phyloP scores from a whole-genome alignment of 2,797 vertebrate genomes.

The Typhlichthys subterraneus region DNA sequence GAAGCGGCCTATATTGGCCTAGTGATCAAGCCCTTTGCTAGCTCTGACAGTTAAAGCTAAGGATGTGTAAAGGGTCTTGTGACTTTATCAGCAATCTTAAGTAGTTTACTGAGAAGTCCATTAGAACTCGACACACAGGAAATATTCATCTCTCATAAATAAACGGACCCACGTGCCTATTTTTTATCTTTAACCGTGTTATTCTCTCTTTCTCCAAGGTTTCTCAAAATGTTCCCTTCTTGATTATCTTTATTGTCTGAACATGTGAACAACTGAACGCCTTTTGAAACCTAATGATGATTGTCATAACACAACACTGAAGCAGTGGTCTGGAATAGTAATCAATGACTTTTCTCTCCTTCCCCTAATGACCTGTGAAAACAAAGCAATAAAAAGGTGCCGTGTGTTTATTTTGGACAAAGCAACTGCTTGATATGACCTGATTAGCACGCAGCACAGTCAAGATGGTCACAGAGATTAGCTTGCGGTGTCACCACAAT shows the following conservation, averaged over 20 bases:
- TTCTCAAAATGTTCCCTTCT: constrained; percentile 33
- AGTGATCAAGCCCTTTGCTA: constrained; percentile 13
- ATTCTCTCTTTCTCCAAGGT: constrained; percentile 5
- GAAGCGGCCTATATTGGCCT: constrained; percentile 2
- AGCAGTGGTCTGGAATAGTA: constrained; percentile 74
- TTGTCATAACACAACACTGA: constrained; percentile 76
- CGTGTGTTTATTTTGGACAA: constrained; percentile 78
- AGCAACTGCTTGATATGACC: constrained; percentile 70
- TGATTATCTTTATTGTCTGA: constrained; percentile 66
- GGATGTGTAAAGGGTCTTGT: constrained; percentile 10
- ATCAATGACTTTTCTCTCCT: constrained; percentile 73
- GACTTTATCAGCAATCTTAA: constrained; percentile 5
- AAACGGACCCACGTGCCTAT: constrained; percentile 17
- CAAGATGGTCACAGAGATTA: constrained; percentile 48
- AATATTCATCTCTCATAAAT: constrained; percentile 25
- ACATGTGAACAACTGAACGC: constrained; percentile 61
- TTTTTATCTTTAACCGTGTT: constrained; percentile 18
- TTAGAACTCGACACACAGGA: constrained; percentile 16
- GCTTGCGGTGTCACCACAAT: constrained; percentile 32
- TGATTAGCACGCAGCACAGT: constrained; percentile 62
- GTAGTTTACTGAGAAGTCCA: not conserved
- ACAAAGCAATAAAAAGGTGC: constrained; percentile 71
- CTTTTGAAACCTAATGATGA: constrained; percentile 76
- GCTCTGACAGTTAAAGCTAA: not conserved
- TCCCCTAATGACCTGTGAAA: constrained; percentile 78